Conservation (phyloP, 2,797 vertebrate genomes). For the Cyprinella venusta region DNA sequence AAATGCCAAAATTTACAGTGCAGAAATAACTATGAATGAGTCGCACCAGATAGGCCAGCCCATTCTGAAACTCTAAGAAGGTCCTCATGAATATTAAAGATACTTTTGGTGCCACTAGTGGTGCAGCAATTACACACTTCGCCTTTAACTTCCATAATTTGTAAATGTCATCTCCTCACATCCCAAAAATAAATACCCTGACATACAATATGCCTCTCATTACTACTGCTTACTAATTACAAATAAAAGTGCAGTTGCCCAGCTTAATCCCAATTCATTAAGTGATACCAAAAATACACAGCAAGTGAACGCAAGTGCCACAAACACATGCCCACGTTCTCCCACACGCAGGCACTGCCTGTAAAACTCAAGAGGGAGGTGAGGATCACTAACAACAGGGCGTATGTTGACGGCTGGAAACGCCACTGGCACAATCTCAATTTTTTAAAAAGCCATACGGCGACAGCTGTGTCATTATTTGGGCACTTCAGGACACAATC, state of each 20-base stretch:
- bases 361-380: constrained; percentile 10
- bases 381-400: constrained; percentile 33
- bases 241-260: constrained; percentile 8
- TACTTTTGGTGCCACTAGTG: background rate
- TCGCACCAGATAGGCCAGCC: background rate
- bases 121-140: background rate
- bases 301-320: background rate
- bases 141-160: background rate
- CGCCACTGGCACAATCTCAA: constrained; percentile 8
- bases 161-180: background rate
- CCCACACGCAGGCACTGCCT: background rate
- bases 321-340: constrained; percentile 1
- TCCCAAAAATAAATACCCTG: background rate
- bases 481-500: constrained; percentile 41
- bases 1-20: background rate
- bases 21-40: background rate
- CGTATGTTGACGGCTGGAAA: constrained; percentile 24
- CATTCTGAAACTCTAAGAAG: background rate
- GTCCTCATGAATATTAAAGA: background rate
- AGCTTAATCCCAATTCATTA: constrained; percentile 34
- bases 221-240: constrained; percentile 19
- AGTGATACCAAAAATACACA: constrained; percentile 34
- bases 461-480: constrained; percentile 34
- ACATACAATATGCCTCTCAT: constrained; percentile 18
- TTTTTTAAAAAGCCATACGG: constrained; percentile 1